These are phyloP conservation scores for Halcyon badia DNA, from an alignment of 2,797 vertebrate species.

Conservation along the genomic window DNA sequence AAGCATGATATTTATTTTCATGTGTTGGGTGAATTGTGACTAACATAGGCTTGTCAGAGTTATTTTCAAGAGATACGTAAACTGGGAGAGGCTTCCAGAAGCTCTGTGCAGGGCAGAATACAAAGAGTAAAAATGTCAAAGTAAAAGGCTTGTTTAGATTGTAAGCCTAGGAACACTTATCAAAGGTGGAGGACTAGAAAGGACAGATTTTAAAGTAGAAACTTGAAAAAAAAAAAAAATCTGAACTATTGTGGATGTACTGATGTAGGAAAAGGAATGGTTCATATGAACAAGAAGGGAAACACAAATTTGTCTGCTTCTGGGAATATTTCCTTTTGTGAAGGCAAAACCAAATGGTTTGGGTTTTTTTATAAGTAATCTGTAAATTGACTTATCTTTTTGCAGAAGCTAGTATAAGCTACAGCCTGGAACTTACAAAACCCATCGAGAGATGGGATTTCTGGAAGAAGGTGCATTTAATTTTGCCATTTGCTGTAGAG, in stretches of 20 bases:
- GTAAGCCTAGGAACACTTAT: not conserved
- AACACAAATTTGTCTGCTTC: not conserved
- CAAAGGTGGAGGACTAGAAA: not conserved
- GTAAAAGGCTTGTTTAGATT: not conserved
- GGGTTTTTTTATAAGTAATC: not conserved
- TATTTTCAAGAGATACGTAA: not conserved
- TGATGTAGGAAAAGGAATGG: not conserved
- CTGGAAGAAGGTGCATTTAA: not conserved
- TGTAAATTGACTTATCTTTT: not conserved
- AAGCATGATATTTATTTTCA: not conserved
- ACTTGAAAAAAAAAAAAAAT: not conserved
- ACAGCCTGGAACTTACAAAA: not conserved
- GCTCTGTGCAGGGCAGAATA: not conserved
- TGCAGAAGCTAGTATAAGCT: not conserved
- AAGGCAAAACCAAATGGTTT: not conserved
- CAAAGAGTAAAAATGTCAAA: not conserved
- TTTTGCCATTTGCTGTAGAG: not conserved
- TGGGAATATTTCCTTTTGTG: not conserved
- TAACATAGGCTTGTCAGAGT: not conserved
- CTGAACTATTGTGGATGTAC: not conserved
- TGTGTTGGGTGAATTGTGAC: not conserved
- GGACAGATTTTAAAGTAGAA: not conserved
- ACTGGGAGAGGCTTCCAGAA: not conserved
- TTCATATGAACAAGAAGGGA: not conserved
- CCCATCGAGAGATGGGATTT: not conserved